Percentiles rank a stretch among this genome's conserved stretches.
These are phyloP conservation scores for Drosophila lini DNA, from an alignment of 1,140 invertebrate genomes.

Conservation along the genomic window DNA sequence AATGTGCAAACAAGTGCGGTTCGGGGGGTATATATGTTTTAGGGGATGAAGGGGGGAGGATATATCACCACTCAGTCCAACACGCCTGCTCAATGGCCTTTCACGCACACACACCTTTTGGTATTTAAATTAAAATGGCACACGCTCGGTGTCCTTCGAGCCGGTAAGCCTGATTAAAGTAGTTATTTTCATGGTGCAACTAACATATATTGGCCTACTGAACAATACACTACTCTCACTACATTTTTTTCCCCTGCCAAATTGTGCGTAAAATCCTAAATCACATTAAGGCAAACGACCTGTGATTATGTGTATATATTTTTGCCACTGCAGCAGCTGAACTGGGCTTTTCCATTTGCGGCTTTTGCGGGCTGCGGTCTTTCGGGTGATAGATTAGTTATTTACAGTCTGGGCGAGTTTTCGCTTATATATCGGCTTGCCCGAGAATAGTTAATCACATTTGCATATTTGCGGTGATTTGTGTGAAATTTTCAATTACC, in stretches of 20 bases:
- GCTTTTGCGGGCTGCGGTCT: slow-evolving; percentile 28
- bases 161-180: slow-evolving; percentile 25
- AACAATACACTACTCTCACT: background rate
- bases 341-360: slow-evolving; percentile 42
- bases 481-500: slow-evolving; percentile 22
- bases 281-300: slow-evolving; percentile 14
- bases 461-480: slow-evolving; percentile 24
- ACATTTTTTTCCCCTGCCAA: background rate
- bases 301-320: slow-evolving; percentile 8
- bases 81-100: slow-evolving; percentile 56
- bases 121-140: slow-evolving; percentile 63
- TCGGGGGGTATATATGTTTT: slow-evolving; percentile 9
- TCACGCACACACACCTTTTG: slow-evolving; percentile 52
- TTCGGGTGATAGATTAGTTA: slow-evolving; percentile 17
- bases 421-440: slow-evolving; percentile 2
- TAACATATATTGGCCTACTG: background rate
- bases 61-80: slow-evolving; percentile 26
- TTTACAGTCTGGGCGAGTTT: slow-evolving; percentile 7
- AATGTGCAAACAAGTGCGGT: slow-evolving; percentile 58
- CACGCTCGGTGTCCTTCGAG: slow-evolving; percentile 25
- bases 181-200: slow-evolving; percentile 5
- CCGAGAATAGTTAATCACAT: slow-evolving; percentile 19
- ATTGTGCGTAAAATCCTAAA: slow-evolving; percentile 29
- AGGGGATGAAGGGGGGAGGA: background rate
- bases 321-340: slow-evolving; percentile 20